A percentile compares a stretch with the other conserved stretches of the same genome.
phyloP scores from a whole-genome alignment of 1,140 invertebrate genomes.

The Eubasilissa regina region DNA sequence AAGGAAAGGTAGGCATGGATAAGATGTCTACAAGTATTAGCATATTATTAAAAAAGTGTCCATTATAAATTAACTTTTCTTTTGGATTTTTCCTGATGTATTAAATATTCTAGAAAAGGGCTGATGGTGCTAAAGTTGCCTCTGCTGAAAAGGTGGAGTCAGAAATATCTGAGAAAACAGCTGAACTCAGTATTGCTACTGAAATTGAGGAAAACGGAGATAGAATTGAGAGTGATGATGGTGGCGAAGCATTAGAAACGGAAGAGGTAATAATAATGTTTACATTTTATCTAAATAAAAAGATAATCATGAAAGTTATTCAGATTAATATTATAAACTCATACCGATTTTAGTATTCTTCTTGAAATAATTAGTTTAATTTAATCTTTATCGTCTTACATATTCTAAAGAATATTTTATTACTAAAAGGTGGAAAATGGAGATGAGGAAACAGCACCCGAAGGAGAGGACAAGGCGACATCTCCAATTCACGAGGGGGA shows the following conservation, averaged over 20 bases:
- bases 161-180: conserved; percentile 53
- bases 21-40: too few relatives aligned
- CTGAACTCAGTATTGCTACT: conserved; percentile 47
- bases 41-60: too few relatives aligned
- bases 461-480: conserved; percentile 58
- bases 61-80: too few relatives aligned
- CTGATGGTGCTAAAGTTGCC: conserved; percentile 50
- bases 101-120: conserved; percentile 52
- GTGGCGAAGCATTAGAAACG: conserved; percentile 50
- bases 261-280: conserved; percentile 51
- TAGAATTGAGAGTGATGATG: conserved; percentile 60
- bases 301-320: not conserved
- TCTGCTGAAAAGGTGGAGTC: conserved; percentile 53
- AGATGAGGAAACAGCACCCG: conserved; percentile 54
- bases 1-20: conserved; percentile 55
- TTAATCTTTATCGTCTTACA: not conserved
- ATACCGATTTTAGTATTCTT: too few relatives aligned
- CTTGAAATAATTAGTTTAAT: not conserved
- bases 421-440: conserved; percentile 48
- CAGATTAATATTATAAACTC: too few relatives aligned
- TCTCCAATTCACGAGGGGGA: conserved; percentile 54
- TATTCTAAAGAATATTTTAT: conserved; percentile 20
- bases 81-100: not conserved
- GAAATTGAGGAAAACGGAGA: conserved; percentile 58
- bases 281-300: not conserved